A percentile compares a stretch with the other conserved stretches of the same genome.
These are phyloP conservation scores for Sminthurides bifidus DNA, from an alignment of 1,140 invertebrate genomes.

Conservation along the genomic window DNA sequence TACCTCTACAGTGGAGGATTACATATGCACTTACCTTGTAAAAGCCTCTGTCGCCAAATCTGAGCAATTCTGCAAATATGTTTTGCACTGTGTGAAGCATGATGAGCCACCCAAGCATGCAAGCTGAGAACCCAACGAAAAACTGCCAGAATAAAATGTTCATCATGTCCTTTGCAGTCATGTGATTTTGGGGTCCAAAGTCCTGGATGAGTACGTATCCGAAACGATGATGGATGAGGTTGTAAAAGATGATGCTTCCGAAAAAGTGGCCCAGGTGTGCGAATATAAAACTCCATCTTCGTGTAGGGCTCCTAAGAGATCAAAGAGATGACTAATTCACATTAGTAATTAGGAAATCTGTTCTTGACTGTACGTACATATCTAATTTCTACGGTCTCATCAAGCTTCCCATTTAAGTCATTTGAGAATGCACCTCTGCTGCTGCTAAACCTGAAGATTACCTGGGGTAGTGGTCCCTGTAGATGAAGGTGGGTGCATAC, in stretches of 20 bases:
- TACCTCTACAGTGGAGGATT: too few species aligned
- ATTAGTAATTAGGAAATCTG: too few species aligned
- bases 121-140: slow-evolving; percentile 57
- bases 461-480: slow-evolving; percentile 32
- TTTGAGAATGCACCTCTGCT: too few species aligned
- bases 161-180: slow-evolving; percentile 41
- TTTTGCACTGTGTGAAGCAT: slow-evolving; percentile 80
- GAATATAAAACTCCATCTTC: slow-evolving; percentile 61
- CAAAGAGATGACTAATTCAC: background rate
- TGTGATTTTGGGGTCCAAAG: slow-evolving; percentile 43
- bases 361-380: background rate
- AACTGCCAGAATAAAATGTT: slow-evolving; percentile 57
- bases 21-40: slow-evolving; percentile 60
- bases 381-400: background rate
- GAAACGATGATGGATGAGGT: slow-evolving; percentile 64
- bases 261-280: slow-evolving; percentile 58
- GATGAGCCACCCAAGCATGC: slow-evolving; percentile 67
- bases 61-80: slow-evolving; percentile 69
- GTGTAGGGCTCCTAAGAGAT: slow-evolving; percentile 48
- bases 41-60: slow-evolving; percentile 72
- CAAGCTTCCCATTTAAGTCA: too few species aligned
- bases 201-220: slow-evolving; percentile 57
- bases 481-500: slow-evolving; percentile 33
- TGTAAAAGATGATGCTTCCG: slow-evolving; percentile 60
- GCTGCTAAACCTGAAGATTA: too few species aligned